These are phyloP conservation scores for Rhaphigaster nebulosa DNA, from an alignment of 2,888 invertebrate genomes.

Conservation along the genomic window DNA sequence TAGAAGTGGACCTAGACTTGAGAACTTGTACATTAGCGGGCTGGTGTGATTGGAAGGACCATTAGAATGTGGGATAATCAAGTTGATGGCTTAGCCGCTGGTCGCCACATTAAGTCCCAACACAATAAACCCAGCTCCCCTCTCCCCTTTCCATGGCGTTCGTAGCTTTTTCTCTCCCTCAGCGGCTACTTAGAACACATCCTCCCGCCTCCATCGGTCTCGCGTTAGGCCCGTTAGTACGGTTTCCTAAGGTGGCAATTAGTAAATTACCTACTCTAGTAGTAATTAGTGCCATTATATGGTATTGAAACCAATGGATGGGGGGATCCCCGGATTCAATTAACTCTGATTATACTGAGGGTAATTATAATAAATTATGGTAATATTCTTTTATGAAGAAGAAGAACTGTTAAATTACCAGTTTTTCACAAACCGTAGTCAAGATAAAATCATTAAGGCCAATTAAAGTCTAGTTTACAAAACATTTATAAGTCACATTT, in stretches of 20 bases:
- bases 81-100: conserved; percentile 41
- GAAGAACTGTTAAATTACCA: background rate
- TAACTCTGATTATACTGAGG: background rate
- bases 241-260: background rate
- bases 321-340: background rate
- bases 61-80: conserved; percentile 50
- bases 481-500: too few relatives aligned
- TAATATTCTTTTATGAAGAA: background rate
- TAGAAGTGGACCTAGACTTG: conserved; percentile 25
- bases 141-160: background rate
- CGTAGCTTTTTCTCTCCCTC: background rate
- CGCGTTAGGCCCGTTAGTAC: background rate
- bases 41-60: conserved; percentile 47
- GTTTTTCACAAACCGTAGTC: too few relatives aligned
- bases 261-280: background rate
- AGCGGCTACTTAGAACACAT: background rate
- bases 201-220: background rate
- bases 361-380: background rate
- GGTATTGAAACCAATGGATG: background rate
- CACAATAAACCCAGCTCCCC: background rate
- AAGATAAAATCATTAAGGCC: too few relatives aligned
- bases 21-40: conserved; percentile 56
- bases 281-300: background rate
- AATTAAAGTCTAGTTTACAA: too few relatives aligned
- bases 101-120: conserved; percentile 32